Evolutionary conservation across 53 echinoderm and acorn worm genomes (phyloP), one percentile per base, ranked within the genome.

Genomic region (Paracentrotus lividus): DNA sequence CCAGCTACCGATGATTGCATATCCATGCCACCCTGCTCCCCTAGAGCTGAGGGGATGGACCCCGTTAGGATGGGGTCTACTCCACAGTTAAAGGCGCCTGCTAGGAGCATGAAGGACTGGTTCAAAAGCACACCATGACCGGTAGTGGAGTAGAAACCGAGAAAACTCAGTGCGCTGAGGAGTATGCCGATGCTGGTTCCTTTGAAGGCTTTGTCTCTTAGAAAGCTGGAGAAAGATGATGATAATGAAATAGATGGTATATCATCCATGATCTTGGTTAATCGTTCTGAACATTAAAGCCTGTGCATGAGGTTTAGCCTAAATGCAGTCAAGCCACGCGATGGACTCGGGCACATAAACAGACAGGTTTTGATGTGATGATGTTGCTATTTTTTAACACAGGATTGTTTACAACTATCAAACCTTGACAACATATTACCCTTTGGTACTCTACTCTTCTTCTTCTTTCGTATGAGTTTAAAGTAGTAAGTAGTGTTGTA

Each of bases 61-160:
- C 97, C 96, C 0, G 94, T 87, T 29, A 97, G 93, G 15, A 97
- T 95, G 72, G 96, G 95, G 92, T 97, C 97, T 43, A 95, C 94
- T 16, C 97, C 97, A 84, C 97, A 95, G 88, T 95, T 97, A 85
- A 93, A 91, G 20, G 94, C 91, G 9, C 97, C 97, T 10, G 94
- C 94, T 18, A 97, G 29, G 31, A 95, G 38, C 94, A 97, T 96
- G 93, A 94, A 94, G 34, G 58, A 77, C 43, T 96, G 85, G 58
- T 95, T 97, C 67, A 93, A 59, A 18, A 88, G 36, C 38, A 42
- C 72, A 34, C 96, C 94, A 64, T 85, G 86, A 21, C 93, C 53
- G 24, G 93, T 58, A 40, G 95, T 97, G 34, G 92, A 18, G 40
- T 93, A 94, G 93, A 97, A 97, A n/a, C 90, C 88, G 21, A 95